Conservation (phyloP, 2,888 invertebrate genomes). For the Colostygia pectinataria region DNA sequence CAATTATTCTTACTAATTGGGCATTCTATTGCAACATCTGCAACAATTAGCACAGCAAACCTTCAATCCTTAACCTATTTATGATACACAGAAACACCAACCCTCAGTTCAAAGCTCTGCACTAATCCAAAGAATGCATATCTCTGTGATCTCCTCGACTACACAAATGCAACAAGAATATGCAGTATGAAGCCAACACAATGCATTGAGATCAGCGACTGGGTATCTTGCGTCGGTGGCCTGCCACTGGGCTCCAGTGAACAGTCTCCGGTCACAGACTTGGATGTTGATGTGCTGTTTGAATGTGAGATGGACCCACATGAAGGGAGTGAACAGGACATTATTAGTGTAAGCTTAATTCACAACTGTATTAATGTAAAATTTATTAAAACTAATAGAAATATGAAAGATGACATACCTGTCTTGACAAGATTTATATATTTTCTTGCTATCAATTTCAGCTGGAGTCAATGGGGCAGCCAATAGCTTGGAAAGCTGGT, state of each 20-base stretch:
- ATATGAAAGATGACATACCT: too few species aligned
- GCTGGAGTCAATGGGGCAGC: conserved; percentile 91
- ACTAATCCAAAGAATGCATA: conserved; percentile 81
- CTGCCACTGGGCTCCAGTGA: conserved; percentile 67
- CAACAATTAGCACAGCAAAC: too few species aligned
- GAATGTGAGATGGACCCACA: conserved; percentile 78
- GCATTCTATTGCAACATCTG: too few species aligned
- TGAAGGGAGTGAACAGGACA: conserved; percentile 54
- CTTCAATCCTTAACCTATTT: too few species aligned
- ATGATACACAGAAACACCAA: conserved; percentile 66
- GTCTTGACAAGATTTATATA: too few species aligned
- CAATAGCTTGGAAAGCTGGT: conserved; percentile 90
- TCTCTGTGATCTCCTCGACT: conserved; percentile 84
- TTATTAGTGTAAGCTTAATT: conserved; percentile 53
- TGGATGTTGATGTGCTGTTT: conserved; percentile 71
- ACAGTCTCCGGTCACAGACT: conserved; percentile 55
- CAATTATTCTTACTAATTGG: too few species aligned
- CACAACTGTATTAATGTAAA: too few species aligned
- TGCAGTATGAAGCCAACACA: conserved; percentile 78
- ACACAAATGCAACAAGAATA: conserved; percentile 73
- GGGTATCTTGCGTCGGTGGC: conserved; percentile 71
- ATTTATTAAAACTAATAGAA: too few species aligned
- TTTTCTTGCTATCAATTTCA: conserved; percentile 51
- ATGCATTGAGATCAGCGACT: conserved; percentile 71
- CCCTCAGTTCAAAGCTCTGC: conserved; percentile 80